phyloP scores from a whole-genome alignment of 30 jellyfish, hydroid and myxozoan species.

The Nemopilema nomurai region DNA sequence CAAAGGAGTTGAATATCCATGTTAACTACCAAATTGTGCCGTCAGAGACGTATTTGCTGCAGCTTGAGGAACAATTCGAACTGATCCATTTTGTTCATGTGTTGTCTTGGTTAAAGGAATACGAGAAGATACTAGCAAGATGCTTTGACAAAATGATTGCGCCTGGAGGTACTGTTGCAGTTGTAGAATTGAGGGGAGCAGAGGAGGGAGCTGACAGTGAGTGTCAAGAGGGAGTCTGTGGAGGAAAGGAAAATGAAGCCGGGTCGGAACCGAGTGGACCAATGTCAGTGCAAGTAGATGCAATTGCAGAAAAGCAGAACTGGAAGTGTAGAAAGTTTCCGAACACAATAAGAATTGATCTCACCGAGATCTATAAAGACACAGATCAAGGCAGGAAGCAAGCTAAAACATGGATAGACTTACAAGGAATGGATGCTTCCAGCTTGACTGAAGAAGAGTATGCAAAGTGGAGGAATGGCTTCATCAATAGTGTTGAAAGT shows the following conservation, averaged over 20 bases:
- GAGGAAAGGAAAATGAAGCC: conserved; percentile 4
- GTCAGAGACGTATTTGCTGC: conserved; percentile 15
- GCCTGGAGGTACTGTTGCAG: conserved; percentile 7
- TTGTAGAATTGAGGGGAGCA: conserved; percentile 17
- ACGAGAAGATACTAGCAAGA: conserved; percentile 12
- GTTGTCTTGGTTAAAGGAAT: conserved; percentile 29
- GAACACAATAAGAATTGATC: conserved; percentile 8
- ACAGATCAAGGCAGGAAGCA: conserved; percentile 15
- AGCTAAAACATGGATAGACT: conserved; percentile 6
- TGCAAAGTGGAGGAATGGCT: conserved; percentile 1
- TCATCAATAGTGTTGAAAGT: background rate
- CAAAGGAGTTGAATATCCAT: conserved; percentile 14
- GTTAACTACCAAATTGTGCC: conserved; percentile 11
- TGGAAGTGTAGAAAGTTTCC: conserved; percentile 37
- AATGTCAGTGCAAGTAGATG: conserved; percentile 32
- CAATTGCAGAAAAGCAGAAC: conserved; percentile 27
- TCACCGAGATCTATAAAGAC: conserved; percentile 14
- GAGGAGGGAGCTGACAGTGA: conserved; percentile 15
- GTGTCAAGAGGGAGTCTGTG: conserved; percentile 17
- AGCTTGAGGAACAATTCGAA: conserved; percentile 20
- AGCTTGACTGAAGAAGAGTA: conserved; percentile 14
- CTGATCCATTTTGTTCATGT: conserved; percentile 48
- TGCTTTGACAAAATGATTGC: conserved; percentile 18
- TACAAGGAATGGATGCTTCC: background rate
- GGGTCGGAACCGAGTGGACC: background rate